phyloP scores from a whole-genome alignment of 37 sponge, comb jelly and placozoan species.

The Theonella swinhoei region DNA sequence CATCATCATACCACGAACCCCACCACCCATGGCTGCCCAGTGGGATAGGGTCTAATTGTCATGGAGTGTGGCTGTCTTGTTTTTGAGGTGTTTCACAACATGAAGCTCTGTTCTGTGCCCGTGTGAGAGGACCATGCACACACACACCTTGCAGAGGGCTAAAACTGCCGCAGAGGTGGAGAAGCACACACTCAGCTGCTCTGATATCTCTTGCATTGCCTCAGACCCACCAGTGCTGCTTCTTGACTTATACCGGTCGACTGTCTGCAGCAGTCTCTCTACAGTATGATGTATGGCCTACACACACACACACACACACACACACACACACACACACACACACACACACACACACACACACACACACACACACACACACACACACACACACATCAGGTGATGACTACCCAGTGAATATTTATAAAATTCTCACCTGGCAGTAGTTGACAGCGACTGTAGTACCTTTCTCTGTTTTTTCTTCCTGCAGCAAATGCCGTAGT shows the following conservation, averaged over 20 bases:
- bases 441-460: not conserved
- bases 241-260: not conserved
- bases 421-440: not conserved
- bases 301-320: conserved; percentile 17
- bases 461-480: conserved; percentile 2
- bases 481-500: not conserved
- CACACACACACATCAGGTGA: no score
- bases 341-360: conserved; percentile 32
- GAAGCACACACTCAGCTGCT: not conserved
- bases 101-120: no score
- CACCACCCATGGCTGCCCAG: no score
- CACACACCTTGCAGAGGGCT: not conserved
- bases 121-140: not conserved
- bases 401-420: not conserved
- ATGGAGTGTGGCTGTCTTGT: no score
- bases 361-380: conserved; percentile 47
- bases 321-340: conserved; percentile 3
- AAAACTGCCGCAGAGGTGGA: not conserved
- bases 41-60: no score
- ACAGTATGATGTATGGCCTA: not conserved
- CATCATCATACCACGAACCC: no score
- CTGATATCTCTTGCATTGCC: not conserved
- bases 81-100: no score
- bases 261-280: not conserved
- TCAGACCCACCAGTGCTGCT: not conserved